Percentiles rank a stretch among this genome's conserved stretches.
phyloP scores from a whole-genome alignment of 2,113 vertebrate genomes.

The Pterocles gutturalis region DNA sequence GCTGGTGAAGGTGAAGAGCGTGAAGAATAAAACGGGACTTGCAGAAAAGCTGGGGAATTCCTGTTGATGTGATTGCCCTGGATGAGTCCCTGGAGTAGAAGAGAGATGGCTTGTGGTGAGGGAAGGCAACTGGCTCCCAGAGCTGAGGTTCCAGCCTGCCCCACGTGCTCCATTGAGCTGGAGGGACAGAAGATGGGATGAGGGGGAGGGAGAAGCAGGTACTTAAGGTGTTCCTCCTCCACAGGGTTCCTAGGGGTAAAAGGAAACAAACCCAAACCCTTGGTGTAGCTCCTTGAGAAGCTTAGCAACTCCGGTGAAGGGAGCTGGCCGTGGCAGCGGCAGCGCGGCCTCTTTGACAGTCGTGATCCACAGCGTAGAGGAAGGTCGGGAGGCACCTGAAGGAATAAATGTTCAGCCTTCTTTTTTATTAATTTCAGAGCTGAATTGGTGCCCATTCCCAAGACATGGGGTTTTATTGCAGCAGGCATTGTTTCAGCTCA shows the following conservation, averaged over 20 bases:
- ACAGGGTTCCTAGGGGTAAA: background rate
- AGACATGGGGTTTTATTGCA: background rate
- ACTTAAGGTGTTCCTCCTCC: background rate
- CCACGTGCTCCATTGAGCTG: background rate
- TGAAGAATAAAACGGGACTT: slow-evolving; percentile 8
- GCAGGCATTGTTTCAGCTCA: background rate
- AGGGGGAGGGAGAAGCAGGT: background rate
- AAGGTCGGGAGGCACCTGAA: background rate
- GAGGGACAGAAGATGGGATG: background rate
- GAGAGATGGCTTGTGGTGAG: background rate
- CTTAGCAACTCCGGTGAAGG: background rate
- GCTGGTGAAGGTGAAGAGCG: background rate
- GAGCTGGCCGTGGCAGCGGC: background rate
- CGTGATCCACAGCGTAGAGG: background rate
- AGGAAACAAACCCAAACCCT: background rate
- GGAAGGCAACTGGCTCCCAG: background rate
- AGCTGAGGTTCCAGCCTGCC: background rate
- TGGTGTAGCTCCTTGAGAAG: background rate
- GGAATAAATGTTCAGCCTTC: background rate
- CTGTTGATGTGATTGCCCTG: background rate
- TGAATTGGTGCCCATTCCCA: background rate
- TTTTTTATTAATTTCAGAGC: background rate
- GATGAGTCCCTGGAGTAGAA: slow-evolving; percentile 12
- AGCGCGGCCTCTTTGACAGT: background rate
- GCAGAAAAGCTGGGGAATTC: slow-evolving; percentile 14